phyloP scores from a whole-genome alignment of 2,113 vertebrate species.

The Delphinus delphis region DNA sequence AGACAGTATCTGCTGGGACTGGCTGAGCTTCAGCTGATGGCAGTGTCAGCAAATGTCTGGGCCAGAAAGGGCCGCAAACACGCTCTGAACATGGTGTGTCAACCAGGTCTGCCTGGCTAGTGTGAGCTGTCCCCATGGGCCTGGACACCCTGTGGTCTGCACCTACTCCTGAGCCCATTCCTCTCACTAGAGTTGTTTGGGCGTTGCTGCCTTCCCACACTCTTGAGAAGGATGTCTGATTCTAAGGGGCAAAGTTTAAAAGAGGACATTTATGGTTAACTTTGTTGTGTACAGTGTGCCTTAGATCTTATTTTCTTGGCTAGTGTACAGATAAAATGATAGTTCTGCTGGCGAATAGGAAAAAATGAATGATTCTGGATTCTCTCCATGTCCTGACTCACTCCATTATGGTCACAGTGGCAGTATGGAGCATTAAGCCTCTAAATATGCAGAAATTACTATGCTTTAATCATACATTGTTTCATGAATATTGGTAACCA shows the following conservation, averaged over 20 bases:
- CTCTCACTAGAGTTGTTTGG: neutral
- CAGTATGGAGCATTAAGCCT: neutral
- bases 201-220: neutral
- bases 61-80: fast-evolving
- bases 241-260: neutral
- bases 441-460: neutral
- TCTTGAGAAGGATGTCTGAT: neutral
- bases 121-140: neutral
- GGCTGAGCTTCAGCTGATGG: neutral
- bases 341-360: neutral
- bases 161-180: neutral
- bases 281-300: neutral
- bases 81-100: neutral
- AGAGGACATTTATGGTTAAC: neutral
- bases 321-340: neutral
- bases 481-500: neutral
- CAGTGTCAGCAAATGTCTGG: neutral
- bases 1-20: neutral
- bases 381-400: neutral
- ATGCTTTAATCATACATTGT: neutral
- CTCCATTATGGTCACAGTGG: neutral
- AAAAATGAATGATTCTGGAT: neutral
- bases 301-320: neutral
- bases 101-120: neutral
- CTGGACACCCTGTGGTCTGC: neutral